A percentile compares a stretch with the other conserved stretches of the same genome.
These are phyloP conservation scores for Caenorhabditis sp. DNA, from an alignment of 2,888 invertebrate species.

Conservation along the genomic window DNA sequence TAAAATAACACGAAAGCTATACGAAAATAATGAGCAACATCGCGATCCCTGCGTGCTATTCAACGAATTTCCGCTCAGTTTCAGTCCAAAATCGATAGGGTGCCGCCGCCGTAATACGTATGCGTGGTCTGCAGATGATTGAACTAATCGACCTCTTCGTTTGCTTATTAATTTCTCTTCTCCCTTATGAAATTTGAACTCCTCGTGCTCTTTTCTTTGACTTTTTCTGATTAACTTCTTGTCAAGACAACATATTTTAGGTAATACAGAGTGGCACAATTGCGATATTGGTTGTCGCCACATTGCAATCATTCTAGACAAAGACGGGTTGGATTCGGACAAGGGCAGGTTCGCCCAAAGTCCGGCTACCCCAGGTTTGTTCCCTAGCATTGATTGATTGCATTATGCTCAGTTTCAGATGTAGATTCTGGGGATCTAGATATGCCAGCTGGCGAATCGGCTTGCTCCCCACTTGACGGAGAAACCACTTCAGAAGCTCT, in stretches of 20 bases:
- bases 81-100: slow-evolving; percentile 8
- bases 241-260: slow-evolving; percentile 12
- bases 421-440: slow-evolving; percentile 39
- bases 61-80: slow-evolving; percentile 5
- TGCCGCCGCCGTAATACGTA: background rate
- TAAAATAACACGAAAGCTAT: background rate
- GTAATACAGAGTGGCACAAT: slow-evolving; percentile 54
- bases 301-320: slow-evolving; percentile 59
- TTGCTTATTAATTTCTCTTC: slow-evolving; percentile 2
- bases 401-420: slow-evolving; percentile 28
- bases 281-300: slow-evolving; percentile 54
- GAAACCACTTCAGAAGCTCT: slow-evolving; percentile 28
- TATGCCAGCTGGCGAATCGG: slow-evolving; percentile 53
- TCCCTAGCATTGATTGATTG: background rate
- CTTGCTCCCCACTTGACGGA: slow-evolving; percentile 28
- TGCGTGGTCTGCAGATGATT: slow-evolving; percentile 7
- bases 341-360: slow-evolving; percentile 45
- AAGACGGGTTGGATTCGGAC: slow-evolving; percentile 61
- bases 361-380: slow-evolving; percentile 43
- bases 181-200: too few species aligned
- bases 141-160: slow-evolving; percentile 16
- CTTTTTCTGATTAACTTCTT: background rate
- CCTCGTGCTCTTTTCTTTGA: slow-evolving; percentile 1
- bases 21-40: slow-evolving; percentile 25
- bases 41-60: background rate